Conservation (phyloP, 2,113 vertebrate genomes). For the Callionymus lyra region DNA sequence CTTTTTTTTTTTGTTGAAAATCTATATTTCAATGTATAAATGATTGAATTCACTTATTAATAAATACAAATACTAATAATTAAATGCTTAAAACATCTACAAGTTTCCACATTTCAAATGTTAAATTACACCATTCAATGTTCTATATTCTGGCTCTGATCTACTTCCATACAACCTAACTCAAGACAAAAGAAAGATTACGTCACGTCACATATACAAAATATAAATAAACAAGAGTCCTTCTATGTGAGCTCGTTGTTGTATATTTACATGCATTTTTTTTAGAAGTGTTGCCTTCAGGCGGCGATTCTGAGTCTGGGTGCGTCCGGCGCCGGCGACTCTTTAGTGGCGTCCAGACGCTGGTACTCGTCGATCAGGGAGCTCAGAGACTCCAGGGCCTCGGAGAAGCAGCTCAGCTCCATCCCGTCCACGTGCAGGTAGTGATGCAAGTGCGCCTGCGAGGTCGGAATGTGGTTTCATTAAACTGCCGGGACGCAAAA, state of each 20-base stretch:
- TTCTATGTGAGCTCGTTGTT: too few species aligned
- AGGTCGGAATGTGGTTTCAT: too few species aligned
- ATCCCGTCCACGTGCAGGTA: constrained; percentile 86
- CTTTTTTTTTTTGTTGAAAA: too few species aligned
- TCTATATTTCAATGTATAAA: too few species aligned
- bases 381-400: constrained; percentile 76
- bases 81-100: too few species aligned
- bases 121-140: neutral
- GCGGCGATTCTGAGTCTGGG: constrained; percentile 73
- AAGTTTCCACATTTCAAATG: neutral
- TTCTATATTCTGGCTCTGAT: neutral
- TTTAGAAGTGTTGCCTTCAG: constrained; percentile 39
- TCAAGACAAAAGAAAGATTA: neutral
- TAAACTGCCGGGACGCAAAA: neutral
- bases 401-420: constrained; percentile 80
- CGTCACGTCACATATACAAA: neutral
- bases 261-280: too few species aligned
- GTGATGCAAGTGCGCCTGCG: constrained; percentile 91
- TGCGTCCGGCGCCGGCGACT: constrained; percentile 49
- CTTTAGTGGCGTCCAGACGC: constrained; percentile 72
- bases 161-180: neutral
- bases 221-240: too few species aligned
- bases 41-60: too few species aligned
- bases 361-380: constrained; percentile 83
- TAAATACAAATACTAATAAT: too few species aligned